Base-by-base conservation (phyloP, 2,797 vertebrate species). In the Coccyzus lansbergi region DNA sequence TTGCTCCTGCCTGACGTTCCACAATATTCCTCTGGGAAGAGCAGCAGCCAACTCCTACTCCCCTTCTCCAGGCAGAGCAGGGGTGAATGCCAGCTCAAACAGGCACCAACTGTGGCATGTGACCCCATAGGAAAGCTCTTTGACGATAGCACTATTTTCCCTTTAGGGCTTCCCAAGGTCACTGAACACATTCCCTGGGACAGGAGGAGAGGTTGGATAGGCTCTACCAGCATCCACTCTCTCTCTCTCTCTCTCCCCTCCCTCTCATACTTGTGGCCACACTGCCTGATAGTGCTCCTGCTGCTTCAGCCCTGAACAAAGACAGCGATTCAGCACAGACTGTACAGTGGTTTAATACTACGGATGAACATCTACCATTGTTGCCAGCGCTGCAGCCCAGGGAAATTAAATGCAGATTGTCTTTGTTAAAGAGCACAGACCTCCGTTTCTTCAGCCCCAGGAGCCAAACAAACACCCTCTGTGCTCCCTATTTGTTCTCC, bases 401-500 rank as follows among this genome's bases (percentile, higher is more conserved):
- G 74, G 83, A 94, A 95, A 91, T 83, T 91, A 91, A 88, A 95
- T 86, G 85, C 83, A 70, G 91, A 94, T 94, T 67, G 56, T 33
- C 87, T 91, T 94, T 96, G 85, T 79, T 89, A 59, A 59, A 1
- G 0, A 94, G 85, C 44, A 94, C 87, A 95, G 80, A 90, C 38
- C 36, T 17, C 70, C 67, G 25, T 79, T 95, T 93, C 94, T 93
- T 89, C 92, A 86, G 62, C 44, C 48, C 18, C 51, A 67, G 70
- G 29, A 93, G 83, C 86, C 80, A 63, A 88, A 95, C 81, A 95
- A 91, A 77, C 56, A 38, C 44, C 8, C 81, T 80, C 92, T 94
- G 83, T 90, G 67, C 75, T 90, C 52, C 48, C 80, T 64, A 16
- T 81, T 92, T 92, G 70, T 56, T 60, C 79, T 56, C 70, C 8